Percentiles rank a stretch among this genome's conserved stretches.
Evolutionary conservation across 2,113 vertebrate genomes (phyloP).

Genomic region (Dasyornis broadbenti): DNA sequence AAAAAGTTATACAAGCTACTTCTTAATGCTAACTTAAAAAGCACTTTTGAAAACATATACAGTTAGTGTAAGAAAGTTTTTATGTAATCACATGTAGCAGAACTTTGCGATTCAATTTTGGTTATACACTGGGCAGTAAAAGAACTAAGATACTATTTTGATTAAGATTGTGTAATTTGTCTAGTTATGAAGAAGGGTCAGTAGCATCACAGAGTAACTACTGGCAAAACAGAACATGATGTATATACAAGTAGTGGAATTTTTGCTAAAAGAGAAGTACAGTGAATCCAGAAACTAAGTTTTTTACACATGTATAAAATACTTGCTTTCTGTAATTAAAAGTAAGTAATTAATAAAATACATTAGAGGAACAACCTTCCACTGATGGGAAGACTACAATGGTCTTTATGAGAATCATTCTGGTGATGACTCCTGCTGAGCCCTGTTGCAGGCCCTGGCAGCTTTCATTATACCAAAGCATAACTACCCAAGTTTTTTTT

Average conservation of each 20-base stretch:
- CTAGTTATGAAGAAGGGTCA: not conserved
- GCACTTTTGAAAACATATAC: not conserved
- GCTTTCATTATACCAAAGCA: not conserved
- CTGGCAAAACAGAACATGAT: not conserved
- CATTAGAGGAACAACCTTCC: not conserved
- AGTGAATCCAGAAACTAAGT: not conserved
- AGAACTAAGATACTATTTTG: not conserved
- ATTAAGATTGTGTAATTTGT: not conserved
- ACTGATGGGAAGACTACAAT: not conserved
- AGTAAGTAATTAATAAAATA: not conserved
- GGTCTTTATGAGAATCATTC: not conserved
- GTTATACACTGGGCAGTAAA: not conserved
- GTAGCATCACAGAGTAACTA: not conserved
- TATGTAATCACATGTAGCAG: not conserved
- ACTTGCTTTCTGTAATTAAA: not conserved
- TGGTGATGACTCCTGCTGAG: not conserved
- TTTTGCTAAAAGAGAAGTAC: not conserved
- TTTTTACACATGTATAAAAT: fast-evolving
- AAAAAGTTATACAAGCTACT: not conserved
- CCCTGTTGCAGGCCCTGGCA: not conserved
- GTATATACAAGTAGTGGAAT: not conserved
- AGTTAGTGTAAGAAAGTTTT: not conserved
- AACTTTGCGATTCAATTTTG: not conserved
- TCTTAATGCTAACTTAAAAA: not conserved
- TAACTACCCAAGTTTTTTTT: not conserved